Conservation (phyloP, 2,888 invertebrate genomes). For the Himalopsyche japonica region DNA sequence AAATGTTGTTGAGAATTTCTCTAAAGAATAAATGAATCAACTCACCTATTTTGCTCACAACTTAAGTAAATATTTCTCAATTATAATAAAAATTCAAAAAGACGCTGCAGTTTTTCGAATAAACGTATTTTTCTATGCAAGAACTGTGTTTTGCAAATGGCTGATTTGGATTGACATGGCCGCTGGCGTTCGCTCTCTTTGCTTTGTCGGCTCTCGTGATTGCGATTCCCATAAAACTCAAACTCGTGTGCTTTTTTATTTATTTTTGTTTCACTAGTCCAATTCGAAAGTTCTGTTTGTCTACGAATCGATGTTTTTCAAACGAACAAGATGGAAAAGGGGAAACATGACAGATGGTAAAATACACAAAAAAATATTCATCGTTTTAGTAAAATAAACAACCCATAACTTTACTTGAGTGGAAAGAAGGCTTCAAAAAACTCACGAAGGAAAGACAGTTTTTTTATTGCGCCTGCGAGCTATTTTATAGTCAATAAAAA, state of each 20-base stretch:
- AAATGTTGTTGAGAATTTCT: neutral
- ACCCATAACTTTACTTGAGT: neutral
- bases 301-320: constrained; percentile 19
- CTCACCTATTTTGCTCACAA: too few species aligned
- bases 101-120: neutral
- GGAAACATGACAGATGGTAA: constrained; percentile 1
- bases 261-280: constrained; percentile 8
- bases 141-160: neutral
- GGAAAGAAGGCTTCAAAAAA: constrained; percentile 9
- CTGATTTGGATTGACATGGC: neutral
- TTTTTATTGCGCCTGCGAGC: neutral
- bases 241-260: neutral
- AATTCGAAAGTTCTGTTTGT: constrained; percentile 22
- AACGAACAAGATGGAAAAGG: constrained; percentile 7
- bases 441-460: constrained; percentile 5
- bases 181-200: neutral
- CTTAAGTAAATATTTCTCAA: too few species aligned
- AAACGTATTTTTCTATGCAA: neutral
- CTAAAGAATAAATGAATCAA: too few species aligned
- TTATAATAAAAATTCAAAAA: neutral
- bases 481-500: neutral
- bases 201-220: constrained; percentile 8
- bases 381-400: constrained; percentile 26
- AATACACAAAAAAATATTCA: constrained; percentile 14
- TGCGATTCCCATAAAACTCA: constrained; percentile 9